phyloP scores from a whole-genome alignment of 2,888 invertebrate species.

The Cheiracanthium punctorium region DNA sequence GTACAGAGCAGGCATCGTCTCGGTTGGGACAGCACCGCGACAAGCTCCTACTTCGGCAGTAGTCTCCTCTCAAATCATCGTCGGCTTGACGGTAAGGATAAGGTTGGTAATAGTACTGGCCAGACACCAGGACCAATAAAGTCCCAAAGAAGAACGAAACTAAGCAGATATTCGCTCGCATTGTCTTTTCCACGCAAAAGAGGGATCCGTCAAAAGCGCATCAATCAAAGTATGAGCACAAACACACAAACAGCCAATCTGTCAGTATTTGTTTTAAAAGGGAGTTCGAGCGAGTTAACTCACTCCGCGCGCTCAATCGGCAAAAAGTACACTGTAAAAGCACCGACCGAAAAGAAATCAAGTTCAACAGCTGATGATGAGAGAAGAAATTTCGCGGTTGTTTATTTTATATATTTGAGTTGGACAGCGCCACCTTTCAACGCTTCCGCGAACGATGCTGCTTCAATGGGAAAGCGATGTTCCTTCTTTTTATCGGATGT shows the following conservation, averaged over 20 bases:
- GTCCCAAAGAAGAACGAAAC: not conserved
- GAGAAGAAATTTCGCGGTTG: conserved; percentile 19
- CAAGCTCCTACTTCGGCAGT: conserved; percentile 73
- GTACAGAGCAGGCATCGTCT: conserved; percentile 87
- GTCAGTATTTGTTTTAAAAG: not conserved
- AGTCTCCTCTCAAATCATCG: conserved; percentile 73
- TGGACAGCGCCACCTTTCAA: conserved; percentile 37
- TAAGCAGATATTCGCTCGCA: not conserved
- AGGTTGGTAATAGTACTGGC: conserved; percentile 18
- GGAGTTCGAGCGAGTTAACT: not conserved
- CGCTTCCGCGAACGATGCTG: not conserved
- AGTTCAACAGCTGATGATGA: conserved; percentile 9
- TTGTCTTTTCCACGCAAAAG: not conserved
- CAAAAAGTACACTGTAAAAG: not conserved
- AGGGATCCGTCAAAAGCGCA: not conserved
- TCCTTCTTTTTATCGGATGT: no score
- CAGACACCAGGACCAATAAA: not conserved
- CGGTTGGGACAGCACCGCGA: conserved; percentile 84
- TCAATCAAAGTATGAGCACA: not conserved
- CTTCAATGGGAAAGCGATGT: no score
- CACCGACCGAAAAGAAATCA: not conserved
- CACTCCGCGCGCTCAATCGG: no score
- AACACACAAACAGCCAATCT: not conserved
- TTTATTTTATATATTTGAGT: conserved; percentile 40
- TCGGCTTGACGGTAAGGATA: not conserved